Conservation (phyloP, 2,797 vertebrate genomes). For the Bradypus variegatus region DNA sequence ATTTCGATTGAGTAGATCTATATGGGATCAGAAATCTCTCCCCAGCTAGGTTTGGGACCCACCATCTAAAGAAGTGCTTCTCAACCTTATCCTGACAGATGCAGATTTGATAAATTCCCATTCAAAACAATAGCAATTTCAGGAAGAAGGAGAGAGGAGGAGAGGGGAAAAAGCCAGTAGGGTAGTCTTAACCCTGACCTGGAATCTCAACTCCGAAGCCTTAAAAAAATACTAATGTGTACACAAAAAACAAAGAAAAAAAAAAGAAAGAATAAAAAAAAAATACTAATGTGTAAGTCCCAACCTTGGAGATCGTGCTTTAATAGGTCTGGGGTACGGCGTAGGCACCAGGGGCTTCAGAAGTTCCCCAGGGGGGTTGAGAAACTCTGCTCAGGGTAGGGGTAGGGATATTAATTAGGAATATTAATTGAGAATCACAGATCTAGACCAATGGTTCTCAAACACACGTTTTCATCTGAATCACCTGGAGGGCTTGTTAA, state of each 20-base stretch:
- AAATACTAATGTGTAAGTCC: background rate
- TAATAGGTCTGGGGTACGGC: background rate
- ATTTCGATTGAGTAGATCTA: background rate
- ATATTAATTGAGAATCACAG: background rate
- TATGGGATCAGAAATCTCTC: background rate
- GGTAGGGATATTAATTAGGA: background rate
- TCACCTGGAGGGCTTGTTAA: background rate
- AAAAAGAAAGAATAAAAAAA: too few relatives aligned
- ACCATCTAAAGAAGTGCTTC: background rate
- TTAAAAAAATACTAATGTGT: background rate
- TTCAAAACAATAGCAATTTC: background rate
- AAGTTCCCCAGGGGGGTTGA: background rate
- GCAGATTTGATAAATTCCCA: background rate
- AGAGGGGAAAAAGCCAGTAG: background rate
- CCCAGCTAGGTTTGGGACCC: background rate
- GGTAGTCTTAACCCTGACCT: background rate
- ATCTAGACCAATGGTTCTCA: background rate
- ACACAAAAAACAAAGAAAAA: too few relatives aligned
- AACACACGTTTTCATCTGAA: background rate
- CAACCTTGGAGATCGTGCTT: background rate
- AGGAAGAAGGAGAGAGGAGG: background rate
- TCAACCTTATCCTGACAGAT: background rate
- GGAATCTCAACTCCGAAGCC: background rate
- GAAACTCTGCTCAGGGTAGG: background rate
- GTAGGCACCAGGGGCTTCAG: background rate